A percentile compares a stretch with the other conserved stretches of the same genome.
Conservation (phyloP, 1,140 invertebrate genomes). For the Neotoxoptera formosana region DNA sequence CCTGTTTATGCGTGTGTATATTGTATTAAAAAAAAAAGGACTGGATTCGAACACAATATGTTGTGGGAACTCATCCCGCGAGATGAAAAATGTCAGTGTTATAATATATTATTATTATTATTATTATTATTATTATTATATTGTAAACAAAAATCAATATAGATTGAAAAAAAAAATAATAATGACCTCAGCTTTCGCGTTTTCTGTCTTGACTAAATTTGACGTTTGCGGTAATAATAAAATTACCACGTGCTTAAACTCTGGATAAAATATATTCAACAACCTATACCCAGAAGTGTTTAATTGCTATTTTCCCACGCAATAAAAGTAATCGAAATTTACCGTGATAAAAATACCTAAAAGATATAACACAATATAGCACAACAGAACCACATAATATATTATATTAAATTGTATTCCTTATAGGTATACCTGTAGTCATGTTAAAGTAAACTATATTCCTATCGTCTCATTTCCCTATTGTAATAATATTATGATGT, state of each 20-base stretch:
- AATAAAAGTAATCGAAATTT: too few species aligned
- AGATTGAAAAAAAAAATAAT: not conserved
- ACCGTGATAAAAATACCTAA: too few species aligned
- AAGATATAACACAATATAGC: too few species aligned
- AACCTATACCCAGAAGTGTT: too few species aligned
- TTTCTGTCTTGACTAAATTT: not conserved
- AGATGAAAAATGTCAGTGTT: not conserved
- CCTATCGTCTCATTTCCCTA: too few species aligned
- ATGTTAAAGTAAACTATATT: too few species aligned
- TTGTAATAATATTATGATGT: too few species aligned
- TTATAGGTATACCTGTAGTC: too few species aligned
- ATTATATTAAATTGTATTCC: too few species aligned
- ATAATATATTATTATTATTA: not conserved
- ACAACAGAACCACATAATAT: too few species aligned
- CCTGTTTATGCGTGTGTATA: not conserved
- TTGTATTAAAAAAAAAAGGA: not conserved
- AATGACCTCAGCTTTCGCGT: not conserved
- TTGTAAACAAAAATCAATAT: not conserved
- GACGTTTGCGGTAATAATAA: not conserved
- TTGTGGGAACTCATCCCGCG: not conserved
- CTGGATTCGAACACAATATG: not conserved
- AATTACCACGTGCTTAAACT: not conserved
- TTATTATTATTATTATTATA: not conserved
- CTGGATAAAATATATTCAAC: not conserved
- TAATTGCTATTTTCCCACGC: too few species aligned